phyloP scores from a whole-genome alignment of 2,888 invertebrate species.

The Cylindroiulus punctatus region DNA sequence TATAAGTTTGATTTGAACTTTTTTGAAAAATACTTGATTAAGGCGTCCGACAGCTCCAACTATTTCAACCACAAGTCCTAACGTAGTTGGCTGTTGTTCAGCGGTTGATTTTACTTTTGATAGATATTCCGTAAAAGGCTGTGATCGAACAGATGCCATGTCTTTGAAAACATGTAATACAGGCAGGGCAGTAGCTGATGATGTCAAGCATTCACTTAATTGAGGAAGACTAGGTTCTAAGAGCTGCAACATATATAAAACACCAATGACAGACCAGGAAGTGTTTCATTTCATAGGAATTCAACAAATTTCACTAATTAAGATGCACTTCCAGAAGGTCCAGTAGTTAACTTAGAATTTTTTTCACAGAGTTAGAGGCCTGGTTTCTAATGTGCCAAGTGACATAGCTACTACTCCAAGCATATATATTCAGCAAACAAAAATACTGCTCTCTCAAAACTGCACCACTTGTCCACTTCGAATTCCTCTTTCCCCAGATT shows the following conservation, averaged over 20 bases:
- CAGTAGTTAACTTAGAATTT: neutral
- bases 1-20: too few relatives aligned
- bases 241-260: conserved; percentile 68
- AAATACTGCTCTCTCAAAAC: too few relatives aligned
- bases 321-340: neutral
- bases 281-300: neutral
- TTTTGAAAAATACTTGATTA: conserved; percentile 61
- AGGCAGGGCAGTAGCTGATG: conserved; percentile 72
- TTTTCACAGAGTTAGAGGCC: neutral
- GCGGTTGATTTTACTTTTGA: conserved; percentile 72
- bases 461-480: too few relatives aligned
- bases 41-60: conserved; percentile 66
- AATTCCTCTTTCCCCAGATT: too few relatives aligned
- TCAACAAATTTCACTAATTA: neutral
- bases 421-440: too few relatives aligned
- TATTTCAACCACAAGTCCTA: conserved; percentile 72
- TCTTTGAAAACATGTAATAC: conserved; percentile 80
- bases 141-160: conserved; percentile 77
- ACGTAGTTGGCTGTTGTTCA: conserved; percentile 71
- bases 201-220: conserved; percentile 79
- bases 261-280: neutral
- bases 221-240: conserved; percentile 84
- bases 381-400: too few relatives aligned
- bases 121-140: conserved; percentile 77
- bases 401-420: too few relatives aligned